Conservation (phyloP, 2,797 vertebrate genomes). For the Parotocinclus haroldoi region DNA sequence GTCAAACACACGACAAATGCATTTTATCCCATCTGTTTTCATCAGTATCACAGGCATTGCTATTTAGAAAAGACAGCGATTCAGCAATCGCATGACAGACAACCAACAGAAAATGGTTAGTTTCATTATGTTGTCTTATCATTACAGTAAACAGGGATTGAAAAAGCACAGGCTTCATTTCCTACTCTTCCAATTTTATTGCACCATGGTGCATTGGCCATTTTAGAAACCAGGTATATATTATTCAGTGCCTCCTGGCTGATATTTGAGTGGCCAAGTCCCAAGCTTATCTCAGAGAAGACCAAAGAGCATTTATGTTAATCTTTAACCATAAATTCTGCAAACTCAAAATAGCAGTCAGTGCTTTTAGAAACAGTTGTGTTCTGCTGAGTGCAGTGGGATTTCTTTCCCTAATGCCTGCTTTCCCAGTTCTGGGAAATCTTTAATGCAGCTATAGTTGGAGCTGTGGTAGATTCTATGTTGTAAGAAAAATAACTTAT, state of each 20-base stretch:
- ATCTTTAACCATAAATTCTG: constrained; percentile 68
- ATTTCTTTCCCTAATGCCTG: constrained; percentile 43
- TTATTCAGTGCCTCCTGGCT: not conserved
- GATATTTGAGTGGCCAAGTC: not conserved
- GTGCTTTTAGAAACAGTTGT: constrained; percentile 63
- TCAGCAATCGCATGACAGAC: not conserved
- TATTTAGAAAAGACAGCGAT: not conserved
- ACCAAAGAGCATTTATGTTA: constrained; percentile 60
- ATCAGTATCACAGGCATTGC: not conserved
- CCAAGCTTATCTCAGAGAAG: constrained; percentile 19
- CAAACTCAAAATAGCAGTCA: constrained; percentile 52
- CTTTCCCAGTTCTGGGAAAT: constrained; percentile 44
- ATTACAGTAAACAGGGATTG: not conserved
- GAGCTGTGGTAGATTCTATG: constrained; percentile 3
- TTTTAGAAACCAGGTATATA: constrained; percentile 2
- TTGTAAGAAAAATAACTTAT: not conserved
- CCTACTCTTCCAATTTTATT: not conserved
- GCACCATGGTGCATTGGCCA: not conserved
- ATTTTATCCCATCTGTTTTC: not conserved
- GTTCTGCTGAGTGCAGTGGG: constrained; percentile 60
- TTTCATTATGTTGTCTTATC: not conserved
- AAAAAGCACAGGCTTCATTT: constrained; percentile 1
- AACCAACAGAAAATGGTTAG: not conserved
- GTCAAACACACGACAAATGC: constrained; percentile 5
- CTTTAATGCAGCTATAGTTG: constrained; percentile 21